Conservation (phyloP, 2,797 vertebrate genomes). For the Discoglossus pictus region DNA sequence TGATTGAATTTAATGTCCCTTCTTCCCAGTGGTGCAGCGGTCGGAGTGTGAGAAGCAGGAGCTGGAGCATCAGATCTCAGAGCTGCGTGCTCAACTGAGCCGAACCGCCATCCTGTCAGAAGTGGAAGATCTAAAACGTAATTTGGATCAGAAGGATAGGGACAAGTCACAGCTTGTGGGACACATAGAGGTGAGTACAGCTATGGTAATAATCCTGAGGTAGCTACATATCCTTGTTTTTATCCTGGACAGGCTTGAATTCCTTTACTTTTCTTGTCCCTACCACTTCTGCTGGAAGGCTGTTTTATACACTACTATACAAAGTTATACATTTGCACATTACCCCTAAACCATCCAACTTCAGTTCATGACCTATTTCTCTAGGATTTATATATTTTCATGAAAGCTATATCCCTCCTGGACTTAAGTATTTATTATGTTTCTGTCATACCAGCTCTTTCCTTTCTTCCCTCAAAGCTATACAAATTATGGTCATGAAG, state of each 20-base stretch:
- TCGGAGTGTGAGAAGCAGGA: conserved; percentile 67
- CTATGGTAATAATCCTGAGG: no score
- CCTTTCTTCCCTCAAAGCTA: no score
- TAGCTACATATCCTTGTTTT: not conserved
- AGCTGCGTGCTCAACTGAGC: conserved; percentile 76
- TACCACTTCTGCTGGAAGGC: not conserved
- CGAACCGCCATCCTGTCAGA: conserved; percentile 72
- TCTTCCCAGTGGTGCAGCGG: conserved; percentile 62
- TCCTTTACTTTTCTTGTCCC: not conserved
- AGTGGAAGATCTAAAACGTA: conserved; percentile 79
- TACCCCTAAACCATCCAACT: no score
- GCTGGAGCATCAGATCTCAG: conserved; percentile 80
- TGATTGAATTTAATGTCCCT: conserved; percentile 4
- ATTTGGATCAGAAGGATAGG: conserved; percentile 79
- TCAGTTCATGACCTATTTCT: no score
- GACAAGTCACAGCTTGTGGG: conserved; percentile 77
- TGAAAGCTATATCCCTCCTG: no score
- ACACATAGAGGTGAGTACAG: conserved; percentile 77
- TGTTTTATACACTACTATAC: no score
- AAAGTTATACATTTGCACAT: no score
- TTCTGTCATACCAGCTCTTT: no score
- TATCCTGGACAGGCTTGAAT: no score
- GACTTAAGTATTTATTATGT: no score
- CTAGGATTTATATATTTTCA: no score
- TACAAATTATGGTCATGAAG: no score